These are phyloP conservation scores for Proisotoma minuta DNA, from an alignment of 2,888 invertebrate genomes.

Conservation along the genomic window DNA sequence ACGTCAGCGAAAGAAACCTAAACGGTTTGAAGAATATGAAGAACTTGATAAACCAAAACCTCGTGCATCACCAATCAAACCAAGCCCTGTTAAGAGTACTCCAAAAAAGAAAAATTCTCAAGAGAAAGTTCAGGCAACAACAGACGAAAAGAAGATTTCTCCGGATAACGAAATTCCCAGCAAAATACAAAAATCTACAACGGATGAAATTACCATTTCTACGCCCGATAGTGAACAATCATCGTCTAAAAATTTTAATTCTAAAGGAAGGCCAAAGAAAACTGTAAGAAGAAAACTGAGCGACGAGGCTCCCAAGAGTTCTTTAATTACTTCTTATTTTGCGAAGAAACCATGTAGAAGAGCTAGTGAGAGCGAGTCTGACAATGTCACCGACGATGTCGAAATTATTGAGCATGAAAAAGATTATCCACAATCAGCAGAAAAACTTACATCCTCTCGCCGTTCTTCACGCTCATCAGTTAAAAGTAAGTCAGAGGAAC, in stretches of 20 bases:
- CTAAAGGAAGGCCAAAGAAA: too few species aligned
- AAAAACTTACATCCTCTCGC: not conserved
- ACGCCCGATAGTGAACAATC: not conserved
- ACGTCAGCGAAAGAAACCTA: slow-evolving; percentile 7
- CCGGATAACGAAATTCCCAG: not conserved
- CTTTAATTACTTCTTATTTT: slow-evolving; percentile 27
- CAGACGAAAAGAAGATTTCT: not conserved
- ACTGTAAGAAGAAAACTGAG: not conserved
- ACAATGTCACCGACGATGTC: not conserved
- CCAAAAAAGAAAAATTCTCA: not conserved
- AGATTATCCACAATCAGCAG: not conserved
- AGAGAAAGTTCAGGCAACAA: too few species aligned
- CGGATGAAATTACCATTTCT: not conserved
- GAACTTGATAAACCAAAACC: not conserved
- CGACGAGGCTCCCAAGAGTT: slow-evolving; percentile 7
- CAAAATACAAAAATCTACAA: not conserved
- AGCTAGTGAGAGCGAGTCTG: not conserved
- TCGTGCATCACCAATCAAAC: not conserved
- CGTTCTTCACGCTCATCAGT: not conserved
- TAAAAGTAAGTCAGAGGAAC: not conserved
- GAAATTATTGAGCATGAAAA: not conserved
- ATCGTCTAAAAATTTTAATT: too few species aligned
- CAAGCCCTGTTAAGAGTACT: not conserved
- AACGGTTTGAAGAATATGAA: slow-evolving; percentile 9
- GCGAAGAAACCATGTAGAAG: slow-evolving; percentile 6